Evolutionary conservation across 2,888 invertebrate genomes (phyloP).

Genomic region (Coenonympha glycerion): DNA sequence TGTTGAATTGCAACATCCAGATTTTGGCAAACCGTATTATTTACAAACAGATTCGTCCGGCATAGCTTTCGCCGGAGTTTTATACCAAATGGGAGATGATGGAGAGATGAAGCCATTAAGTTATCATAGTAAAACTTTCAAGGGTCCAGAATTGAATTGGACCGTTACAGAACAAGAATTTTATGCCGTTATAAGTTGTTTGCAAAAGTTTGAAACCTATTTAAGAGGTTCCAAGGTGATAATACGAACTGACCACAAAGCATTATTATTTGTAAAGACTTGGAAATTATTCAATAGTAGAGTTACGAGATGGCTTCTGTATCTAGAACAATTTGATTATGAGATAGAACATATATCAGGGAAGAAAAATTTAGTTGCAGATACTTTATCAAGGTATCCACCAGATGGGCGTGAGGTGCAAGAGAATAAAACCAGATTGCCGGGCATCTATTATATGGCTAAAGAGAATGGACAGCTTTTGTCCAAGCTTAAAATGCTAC

Average conservation of each 20-base stretch:
- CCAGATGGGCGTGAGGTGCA: conserved; percentile 15
- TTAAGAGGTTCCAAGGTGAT: conserved; percentile 26
- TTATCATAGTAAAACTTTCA: conserved; percentile 27
- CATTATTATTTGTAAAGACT: no score
- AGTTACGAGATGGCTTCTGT: no score
- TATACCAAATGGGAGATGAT: conserved; percentile 26
- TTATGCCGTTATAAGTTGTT: conserved; percentile 27
- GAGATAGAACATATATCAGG: no score
- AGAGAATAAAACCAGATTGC: conserved; percentile 16
- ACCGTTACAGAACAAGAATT: conserved; percentile 33
- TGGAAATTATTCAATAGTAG: no score
- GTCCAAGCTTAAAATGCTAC: conserved; percentile 1
- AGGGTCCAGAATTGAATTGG: no score
- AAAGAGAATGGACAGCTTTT: neutral
- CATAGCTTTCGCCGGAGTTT: conserved; percentile 21
- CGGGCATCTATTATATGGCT: conserved; percentile 19
- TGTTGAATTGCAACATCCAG: conserved; percentile 20
- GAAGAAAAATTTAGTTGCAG: conserved; percentile 21
- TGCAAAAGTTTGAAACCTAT: conserved; percentile 20
- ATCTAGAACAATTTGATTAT: no score
- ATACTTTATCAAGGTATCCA: conserved; percentile 24
- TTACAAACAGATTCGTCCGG: conserved; percentile 29
- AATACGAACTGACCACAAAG: no score
- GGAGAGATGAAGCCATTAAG: conserved; percentile 22
- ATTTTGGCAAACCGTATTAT: conserved; percentile 22